Base-by-base conservation (phyloP, 1,140 invertebrate genomes). In the Lepidurus apus region DNA sequence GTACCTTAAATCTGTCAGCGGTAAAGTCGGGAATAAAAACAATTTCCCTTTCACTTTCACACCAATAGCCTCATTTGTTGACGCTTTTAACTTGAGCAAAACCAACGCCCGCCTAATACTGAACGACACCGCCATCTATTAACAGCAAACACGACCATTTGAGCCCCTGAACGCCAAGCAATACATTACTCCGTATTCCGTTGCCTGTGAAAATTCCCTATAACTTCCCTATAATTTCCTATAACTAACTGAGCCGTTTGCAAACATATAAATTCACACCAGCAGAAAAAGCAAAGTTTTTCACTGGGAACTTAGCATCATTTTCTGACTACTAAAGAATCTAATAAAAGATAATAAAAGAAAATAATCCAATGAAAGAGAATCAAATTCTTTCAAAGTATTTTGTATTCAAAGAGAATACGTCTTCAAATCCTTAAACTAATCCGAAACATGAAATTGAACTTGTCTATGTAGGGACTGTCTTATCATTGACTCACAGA, bases 51-150 rank as follows among this genome's bases (percentile, higher is more conserved):
- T 65, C 53, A 65, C 53, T 65, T 65, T 65, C 53, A 21, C 53
- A 65, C 53, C 53, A 65, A 21, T 3, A 65, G 53, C 17, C 53
- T 65, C 53, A 65, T 65, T 65, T 65, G 53, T 65, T 65, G 53
- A 65, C 53, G 53, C 53, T 65, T 65, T 65, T 65, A 65, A 65
- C 53, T 21, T 65, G 53, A 65, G 17, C 53, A 65, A 34, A 65
- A 65, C 53, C 53, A 65, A 65, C 53, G 53, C 53, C 53, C 53
- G 53, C 53, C 53, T 65, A 65, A 65, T 65, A 65, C 53, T 65
- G 13, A n/a, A 17, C 53, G 6, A n/a, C 13, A 65, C 21, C 53
- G 53, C 53, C 53, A 21, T 65, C 53, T 65, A 6, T 7, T 21
- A 17, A 7, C 13, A 5, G 21, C 53, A 11, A 65, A 7, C 4